These are phyloP conservation scores for Urosaurus nigricauda DNA, from an alignment of 2,797 vertebrate species.

Conservation along the genomic window DNA sequence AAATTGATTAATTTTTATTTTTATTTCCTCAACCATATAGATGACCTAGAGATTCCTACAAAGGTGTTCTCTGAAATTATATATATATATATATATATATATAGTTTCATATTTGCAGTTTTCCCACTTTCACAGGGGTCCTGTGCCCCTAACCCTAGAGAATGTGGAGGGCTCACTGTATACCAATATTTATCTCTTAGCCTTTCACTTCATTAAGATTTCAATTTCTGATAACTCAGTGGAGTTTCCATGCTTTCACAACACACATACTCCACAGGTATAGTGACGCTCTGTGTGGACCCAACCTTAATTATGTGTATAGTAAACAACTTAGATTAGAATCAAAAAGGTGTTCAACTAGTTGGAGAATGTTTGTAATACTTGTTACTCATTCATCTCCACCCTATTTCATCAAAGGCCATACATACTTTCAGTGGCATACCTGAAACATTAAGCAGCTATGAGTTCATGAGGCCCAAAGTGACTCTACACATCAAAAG, in stretches of 20 bases:
- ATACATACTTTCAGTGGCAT: constrained; percentile 54
- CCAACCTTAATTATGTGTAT: background rate
- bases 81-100: too few relatives aligned
- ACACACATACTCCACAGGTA: background rate
- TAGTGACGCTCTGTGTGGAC: background rate
- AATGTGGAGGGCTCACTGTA: too few relatives aligned
- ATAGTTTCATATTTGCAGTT: too few relatives aligned
- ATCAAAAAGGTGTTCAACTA: constrained; percentile 25
- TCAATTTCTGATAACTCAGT: background rate
- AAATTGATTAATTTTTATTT: background rate
- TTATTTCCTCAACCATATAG: background rate
- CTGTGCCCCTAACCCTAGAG: too few relatives aligned
- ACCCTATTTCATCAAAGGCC: constrained; percentile 73
- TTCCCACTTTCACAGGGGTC: too few relatives aligned
- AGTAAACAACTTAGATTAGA: constrained; percentile 1
- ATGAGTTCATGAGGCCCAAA: constrained; percentile 3
- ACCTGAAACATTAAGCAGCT: constrained; percentile 49
- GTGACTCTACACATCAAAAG: background rate
- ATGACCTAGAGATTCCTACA: too few relatives aligned
- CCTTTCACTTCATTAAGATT: background rate
- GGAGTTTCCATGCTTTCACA: background rate
- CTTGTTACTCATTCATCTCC: constrained; percentile 67
- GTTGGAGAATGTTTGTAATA: constrained; percentile 3
- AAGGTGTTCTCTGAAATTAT: too few relatives aligned
- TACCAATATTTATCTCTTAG: background rate